Base-by-base conservation (phyloP, 2,113 vertebrate species). In the Syngnathus scovelli region DNA sequence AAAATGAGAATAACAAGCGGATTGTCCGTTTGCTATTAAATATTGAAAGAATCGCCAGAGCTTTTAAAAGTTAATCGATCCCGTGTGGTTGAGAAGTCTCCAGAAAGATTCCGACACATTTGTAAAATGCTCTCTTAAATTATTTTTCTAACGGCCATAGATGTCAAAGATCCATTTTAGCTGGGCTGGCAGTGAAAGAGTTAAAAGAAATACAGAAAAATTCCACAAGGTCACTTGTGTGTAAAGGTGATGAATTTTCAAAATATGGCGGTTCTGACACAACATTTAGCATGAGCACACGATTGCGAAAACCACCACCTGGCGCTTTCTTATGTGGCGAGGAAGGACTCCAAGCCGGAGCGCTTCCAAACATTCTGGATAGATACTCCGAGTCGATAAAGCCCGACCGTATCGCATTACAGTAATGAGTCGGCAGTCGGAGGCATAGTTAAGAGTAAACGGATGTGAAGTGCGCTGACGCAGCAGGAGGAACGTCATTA, bases 391-490 rank as follows among this genome's bases (percentile, higher is more conserved):
- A 80, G 69, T 69, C 72, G 77, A 84, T 84, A 74, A 82, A 70
- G 77, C 52, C 63, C 67, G 73, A 77, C 69, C 72, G 72, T 69
- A 82, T 82, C 61, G 66, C 79, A 78, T 80, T 83, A 78, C 46
- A 1, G 70, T 76, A 79, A 85, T 79, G 78, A 78, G 78, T 72
- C 44, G 4, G 64, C 43, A 72, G 70, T 77, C 61, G 64, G 2
- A 58, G 72, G 66, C 61, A 27, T 71, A 71, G 78, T 81, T 72
- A 71, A 80, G 69, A 76, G 83, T 86, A 75, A 81, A 86, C 70
- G 80, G 60, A 71, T 73, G 75, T 80, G 71, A 83, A 81, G 77
- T 59, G 68, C 51, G 69, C 78, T 77, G 84, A 83, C 67, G 77
- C 73, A 74, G 77, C 74, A 74, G 70, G 44, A 61, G 19, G 62